A percentile compares a stretch with the other conserved stretches of the same genome.
Conservation (phyloP, 1,140 invertebrate species). For the Solenopsis invicta region DNA sequence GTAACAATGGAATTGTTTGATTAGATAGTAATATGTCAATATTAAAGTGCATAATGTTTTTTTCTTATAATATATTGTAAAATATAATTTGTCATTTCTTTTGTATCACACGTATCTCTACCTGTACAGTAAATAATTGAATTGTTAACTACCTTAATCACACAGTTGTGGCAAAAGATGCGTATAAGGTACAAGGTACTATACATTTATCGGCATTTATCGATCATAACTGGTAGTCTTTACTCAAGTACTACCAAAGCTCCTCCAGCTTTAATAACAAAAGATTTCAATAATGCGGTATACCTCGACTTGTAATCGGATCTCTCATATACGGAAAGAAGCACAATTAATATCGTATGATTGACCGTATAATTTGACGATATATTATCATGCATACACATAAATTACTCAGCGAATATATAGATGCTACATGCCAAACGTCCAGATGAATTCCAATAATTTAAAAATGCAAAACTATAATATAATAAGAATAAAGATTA, state of each 20-base stretch:
- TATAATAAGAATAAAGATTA: constrained; percentile 20
- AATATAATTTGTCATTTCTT: neutral
- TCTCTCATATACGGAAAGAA: constrained; percentile 11
- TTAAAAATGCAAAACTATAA: constrained; percentile 38
- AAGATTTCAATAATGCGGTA: neutral
- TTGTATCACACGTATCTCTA: neutral
- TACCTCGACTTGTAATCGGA: neutral
- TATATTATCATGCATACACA: constrained; percentile 34
- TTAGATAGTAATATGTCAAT: constrained; percentile 23
- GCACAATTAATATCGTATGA: neutral
- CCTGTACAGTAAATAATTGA: neutral
- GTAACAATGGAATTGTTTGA: constrained; percentile 51
- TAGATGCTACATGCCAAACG: constrained; percentile 36
- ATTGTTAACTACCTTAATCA: neutral
- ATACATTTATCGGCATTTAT: neutral
- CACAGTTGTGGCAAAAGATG: neutral
- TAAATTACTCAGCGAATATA: constrained; percentile 17
- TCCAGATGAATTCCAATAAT: neutral
- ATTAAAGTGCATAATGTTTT: neutral
- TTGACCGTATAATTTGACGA: constrained; percentile 3
- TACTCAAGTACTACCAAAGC: neutral
- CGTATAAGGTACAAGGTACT: neutral
- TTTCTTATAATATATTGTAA: constrained; percentile 15
- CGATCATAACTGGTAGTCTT: neutral
- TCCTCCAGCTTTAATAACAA: neutral